Evolutionary conservation across 1,140 invertebrate genomes (phyloP), one percentile per base, ranked within the genome.

Genomic region (Zophobas morio): DNA sequence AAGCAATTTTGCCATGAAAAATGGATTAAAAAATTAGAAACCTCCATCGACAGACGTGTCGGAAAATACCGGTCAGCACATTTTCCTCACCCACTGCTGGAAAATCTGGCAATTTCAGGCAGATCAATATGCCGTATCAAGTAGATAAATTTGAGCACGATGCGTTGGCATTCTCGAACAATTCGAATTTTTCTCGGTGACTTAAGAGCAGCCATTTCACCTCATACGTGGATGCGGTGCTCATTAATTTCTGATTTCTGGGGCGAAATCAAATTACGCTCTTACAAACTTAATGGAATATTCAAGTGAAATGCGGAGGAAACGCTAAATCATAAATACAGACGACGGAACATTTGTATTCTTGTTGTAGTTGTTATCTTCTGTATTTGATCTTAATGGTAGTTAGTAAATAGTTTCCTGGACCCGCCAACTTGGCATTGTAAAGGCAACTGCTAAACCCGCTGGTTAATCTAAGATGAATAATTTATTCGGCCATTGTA

Each of bases 301-400:
- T 66, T 40, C 60, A 66, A 66, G 60, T 66, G 60, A 66, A 66
- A 66, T 66, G 60, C 60, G 60, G 20, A 66, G 60, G 73, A 77
- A 78, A 70, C 73, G 46, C 39, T 79, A 76, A 79, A 78, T 81
- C 80, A 81, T 79, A 77, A 73, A 75, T 75, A 74, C 54, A 71
- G 72, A 74, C 53, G 37, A 63, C 66, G 40, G 77, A 79, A 78
- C 78, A 83, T 83, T 83, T 79, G 77, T 83, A 82, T 78, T 82
- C 81, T 81, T 83, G 79, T 79, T 82, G 74, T 82, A 74, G 74
- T 80, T 80, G 78, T 81, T 84, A 84, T 84, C 83, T 78, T 78
- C 70, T 78, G 76, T 78, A 82, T 83, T 84, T 80, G 82, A 84
- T 84, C 83, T 84, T 83, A 84, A 84, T 84, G 82, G 81, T 78